Evolutionary conservation across 2,888 invertebrate species (phyloP), one percentile per base, ranked within the genome.

Genomic region (Drosophila vallismaia): DNA sequence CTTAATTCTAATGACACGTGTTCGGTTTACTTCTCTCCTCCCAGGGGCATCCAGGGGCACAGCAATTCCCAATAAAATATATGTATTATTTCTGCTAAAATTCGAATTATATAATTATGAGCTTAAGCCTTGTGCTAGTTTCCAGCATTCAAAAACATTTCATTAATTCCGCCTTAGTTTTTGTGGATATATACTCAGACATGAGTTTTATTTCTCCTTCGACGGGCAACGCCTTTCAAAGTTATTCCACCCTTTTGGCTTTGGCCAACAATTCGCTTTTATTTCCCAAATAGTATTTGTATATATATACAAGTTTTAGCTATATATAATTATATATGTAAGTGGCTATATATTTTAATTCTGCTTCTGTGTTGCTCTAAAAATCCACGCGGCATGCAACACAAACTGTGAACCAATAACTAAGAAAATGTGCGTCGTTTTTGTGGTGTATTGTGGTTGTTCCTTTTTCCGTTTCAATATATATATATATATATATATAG

Each of bases 371-470:
- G 71, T 45, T 51, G 51, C 52, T 63, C 31, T 52, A 26, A 71
- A 64, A 64, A 49, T 71, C 67, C 70, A 79, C 74, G 82, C 75
- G 75, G 77, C 77, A 66, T 86, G 82, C 84, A 85, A 77, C 40
- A 8, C 36, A 19, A 42, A 42, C 75, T 44, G 64, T 19, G 19
- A 19, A 19, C 19, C 19, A 19, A 19, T 1, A 74, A 66, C 70
- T 67, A 64, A 76, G 79, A 63, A 73, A 74, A 77, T 70, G 60
- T 75, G 73, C 69, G 71, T 74, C 58, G 59, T 67, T 72, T 60
- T 45, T 33, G 33, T 33, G 9, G 33, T 19, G 19, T 19, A 1
- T 9, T 33, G 33, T 36, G 36, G 45, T 28, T 69, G 12, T 31
- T 40, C n/a, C 29, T 45, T 46, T 46, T 55, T 48, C 26, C 46